Evolutionary conservation across 1,140 invertebrate species (phyloP).

Genomic region (Drosophila quadrilineata): DNA sequence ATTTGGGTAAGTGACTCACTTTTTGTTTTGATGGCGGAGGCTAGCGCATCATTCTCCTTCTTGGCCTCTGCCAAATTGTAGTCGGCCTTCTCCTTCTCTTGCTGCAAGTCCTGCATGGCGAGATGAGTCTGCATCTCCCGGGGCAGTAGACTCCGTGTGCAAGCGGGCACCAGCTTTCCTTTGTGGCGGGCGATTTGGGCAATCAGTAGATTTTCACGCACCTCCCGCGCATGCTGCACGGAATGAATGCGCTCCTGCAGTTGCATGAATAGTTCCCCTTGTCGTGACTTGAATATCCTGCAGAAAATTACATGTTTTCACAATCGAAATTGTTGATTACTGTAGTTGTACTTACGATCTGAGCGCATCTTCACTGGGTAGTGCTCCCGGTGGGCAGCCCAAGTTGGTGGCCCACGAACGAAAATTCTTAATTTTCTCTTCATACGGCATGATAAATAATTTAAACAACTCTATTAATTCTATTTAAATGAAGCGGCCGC

Average conservation of each 20-base stretch:
- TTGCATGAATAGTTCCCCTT: constrained; percentile 52
- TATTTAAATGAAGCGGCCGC: background rate
- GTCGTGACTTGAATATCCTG: constrained; percentile 68
- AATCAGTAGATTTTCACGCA: constrained; percentile 63
- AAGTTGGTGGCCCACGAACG: constrained; percentile 59
- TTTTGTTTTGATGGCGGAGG: constrained; percentile 58
- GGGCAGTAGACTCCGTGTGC: constrained; percentile 53
- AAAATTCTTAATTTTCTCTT: constrained; percentile 53
- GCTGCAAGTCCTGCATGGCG: constrained; percentile 54
- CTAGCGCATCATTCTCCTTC: constrained; percentile 49
- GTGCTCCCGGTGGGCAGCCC: constrained; percentile 51
- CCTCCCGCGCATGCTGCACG: constrained; percentile 47
- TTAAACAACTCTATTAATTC: background rate
- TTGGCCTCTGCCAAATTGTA: constrained; percentile 34
- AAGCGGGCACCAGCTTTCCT: constrained; percentile 52
- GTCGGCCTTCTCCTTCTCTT: constrained; percentile 38
- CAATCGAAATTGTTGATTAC: background rate
- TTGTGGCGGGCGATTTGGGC: constrained; percentile 49
- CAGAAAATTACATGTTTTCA: background rate
- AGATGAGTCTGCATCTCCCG: constrained; percentile 57
- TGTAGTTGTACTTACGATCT: constrained; percentile 50
- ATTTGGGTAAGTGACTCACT: constrained; percentile 33
- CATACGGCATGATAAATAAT: constrained; percentile 45
- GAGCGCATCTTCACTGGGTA: constrained; percentile 62
- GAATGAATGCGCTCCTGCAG: constrained; percentile 57